These are phyloP conservation scores for Drosophila falleni DNA, from an alignment of 2,888 invertebrate genomes.

Conservation along the genomic window DNA sequence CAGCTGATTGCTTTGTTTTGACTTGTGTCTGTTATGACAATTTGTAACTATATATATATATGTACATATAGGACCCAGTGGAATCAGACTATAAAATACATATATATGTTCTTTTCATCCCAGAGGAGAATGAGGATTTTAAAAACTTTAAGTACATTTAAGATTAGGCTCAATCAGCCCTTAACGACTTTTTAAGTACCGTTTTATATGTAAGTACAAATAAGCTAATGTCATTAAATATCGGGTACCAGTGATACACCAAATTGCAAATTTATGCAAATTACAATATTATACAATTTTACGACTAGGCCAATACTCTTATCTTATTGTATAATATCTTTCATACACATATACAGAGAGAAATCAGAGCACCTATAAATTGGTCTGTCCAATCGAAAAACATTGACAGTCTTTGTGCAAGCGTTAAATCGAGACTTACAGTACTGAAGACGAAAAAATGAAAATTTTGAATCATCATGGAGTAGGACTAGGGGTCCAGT, in stretches of 20 bases:
- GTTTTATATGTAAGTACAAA: neutral
- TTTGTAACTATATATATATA: too few species aligned
- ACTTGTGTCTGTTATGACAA: too few species aligned
- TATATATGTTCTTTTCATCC: too few species aligned
- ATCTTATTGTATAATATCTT: neutral
- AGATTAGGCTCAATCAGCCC: neutral
- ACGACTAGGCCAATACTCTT: slow-evolving; percentile 8
- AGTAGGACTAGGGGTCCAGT: neutral
- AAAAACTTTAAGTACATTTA: too few species aligned
- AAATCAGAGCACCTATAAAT: slow-evolving; percentile 9
- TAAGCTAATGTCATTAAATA: slow-evolving; percentile 6
- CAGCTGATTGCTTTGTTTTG: too few species aligned
- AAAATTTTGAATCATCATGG: neutral
- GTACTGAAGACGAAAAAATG: neutral
- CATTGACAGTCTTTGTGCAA: slow-evolving; percentile 1
- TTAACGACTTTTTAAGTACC: slow-evolving; percentile 6
- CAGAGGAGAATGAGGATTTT: too few species aligned
- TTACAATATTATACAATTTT: slow-evolving; percentile 52
- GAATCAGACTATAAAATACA: too few species aligned
- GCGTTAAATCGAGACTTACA: slow-evolving; percentile 9
- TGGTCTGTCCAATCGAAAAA: too few species aligned
- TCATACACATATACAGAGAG: neutral
- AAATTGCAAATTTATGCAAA: slow-evolving; percentile 21
- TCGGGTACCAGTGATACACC: slow-evolving; percentile 23
- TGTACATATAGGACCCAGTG: too few species aligned